Evolutionary conservation across 1,140 invertebrate genomes (phyloP).

Genomic region (Varroa destructor): DNA sequence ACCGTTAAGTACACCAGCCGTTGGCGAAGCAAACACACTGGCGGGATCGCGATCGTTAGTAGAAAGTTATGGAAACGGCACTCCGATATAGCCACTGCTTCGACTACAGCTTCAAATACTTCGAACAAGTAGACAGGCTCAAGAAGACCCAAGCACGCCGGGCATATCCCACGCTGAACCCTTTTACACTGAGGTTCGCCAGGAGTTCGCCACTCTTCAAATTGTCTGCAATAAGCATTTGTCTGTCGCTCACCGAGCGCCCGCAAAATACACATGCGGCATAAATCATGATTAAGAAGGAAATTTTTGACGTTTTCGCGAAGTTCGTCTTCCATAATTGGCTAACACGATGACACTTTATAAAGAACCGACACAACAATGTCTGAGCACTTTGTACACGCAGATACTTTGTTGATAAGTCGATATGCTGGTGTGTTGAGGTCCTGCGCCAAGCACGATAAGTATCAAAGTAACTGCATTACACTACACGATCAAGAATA

Average conservation of each 20-base stretch:
- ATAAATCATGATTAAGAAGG: slow-evolving; percentile 17
- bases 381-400: too few relatives aligned
- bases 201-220: slow-evolving; percentile 23
- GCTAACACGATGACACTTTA: background rate
- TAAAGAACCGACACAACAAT: background rate
- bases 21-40: slow-evolving; percentile 1
- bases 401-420: too few relatives aligned
- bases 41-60: slow-evolving; percentile 6
- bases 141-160: slow-evolving; percentile 14
- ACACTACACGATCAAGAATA: too few relatives aligned
- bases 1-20: slow-evolving; percentile 2
- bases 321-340: slow-evolving; percentile 17
- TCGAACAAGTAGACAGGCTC: slow-evolving; percentile 21
- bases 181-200: slow-evolving; percentile 14
- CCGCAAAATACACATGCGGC: slow-evolving; percentile 11
- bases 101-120: slow-evolving; percentile 17
- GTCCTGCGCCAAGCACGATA: too few relatives aligned
- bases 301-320: slow-evolving; percentile 27
- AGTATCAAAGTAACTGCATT: too few relatives aligned
- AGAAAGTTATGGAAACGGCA: slow-evolving; percentile 4
- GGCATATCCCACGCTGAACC: background rate
- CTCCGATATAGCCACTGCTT: slow-evolving; percentile 2
- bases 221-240: background rate
- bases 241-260: slow-evolving; percentile 6
- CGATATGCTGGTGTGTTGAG: too few relatives aligned